Percentiles rank a stretch among this genome's conserved stretches.
These are phyloP conservation scores for Sipunculus nudus DNA, from an alignment of 2,888 invertebrate species.

Conservation along the genomic window DNA sequence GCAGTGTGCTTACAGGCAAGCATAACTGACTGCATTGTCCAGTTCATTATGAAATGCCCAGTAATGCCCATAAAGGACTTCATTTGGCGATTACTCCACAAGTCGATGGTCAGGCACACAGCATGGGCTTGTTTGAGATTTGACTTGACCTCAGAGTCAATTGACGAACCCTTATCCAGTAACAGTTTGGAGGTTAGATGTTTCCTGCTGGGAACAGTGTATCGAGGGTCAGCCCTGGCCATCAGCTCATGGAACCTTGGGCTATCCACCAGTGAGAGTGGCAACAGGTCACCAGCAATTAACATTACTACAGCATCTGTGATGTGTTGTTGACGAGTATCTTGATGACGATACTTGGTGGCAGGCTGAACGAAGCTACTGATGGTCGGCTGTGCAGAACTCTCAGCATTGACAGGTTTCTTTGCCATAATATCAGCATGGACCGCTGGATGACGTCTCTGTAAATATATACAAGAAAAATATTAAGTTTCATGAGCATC, in stretches of 20 bases:
- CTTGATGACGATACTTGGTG: no score
- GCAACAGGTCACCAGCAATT: no score
- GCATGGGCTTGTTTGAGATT: not conserved
- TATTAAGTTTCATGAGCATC: no score
- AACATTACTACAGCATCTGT: no score
- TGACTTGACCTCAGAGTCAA: not conserved
- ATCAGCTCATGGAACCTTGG: not conserved
- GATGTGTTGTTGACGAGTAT: no score
- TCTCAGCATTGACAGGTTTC: no score
- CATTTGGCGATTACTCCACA: slow-evolving; percentile 15
- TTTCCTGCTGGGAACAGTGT: slow-evolving; percentile 2
- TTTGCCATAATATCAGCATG: no score
- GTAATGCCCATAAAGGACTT: slow-evolving; percentile 15
- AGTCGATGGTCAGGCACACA: slow-evolving; percentile 14
- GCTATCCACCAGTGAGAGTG: slow-evolving; percentile 5
- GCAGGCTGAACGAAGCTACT: no score
- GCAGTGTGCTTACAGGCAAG: slow-evolving; percentile 11
- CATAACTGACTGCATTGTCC: not conserved
- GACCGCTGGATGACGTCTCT: no score
- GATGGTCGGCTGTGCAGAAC: no score
- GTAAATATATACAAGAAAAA: no score
- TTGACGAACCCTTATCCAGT: not conserved
- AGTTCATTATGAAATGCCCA: slow-evolving; percentile 6
- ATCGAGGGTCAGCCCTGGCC: not conserved
- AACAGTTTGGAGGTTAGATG: not conserved